phyloP scores from a whole-genome alignment of 2,888 invertebrate genomes.

The Nymphalis urticae region DNA sequence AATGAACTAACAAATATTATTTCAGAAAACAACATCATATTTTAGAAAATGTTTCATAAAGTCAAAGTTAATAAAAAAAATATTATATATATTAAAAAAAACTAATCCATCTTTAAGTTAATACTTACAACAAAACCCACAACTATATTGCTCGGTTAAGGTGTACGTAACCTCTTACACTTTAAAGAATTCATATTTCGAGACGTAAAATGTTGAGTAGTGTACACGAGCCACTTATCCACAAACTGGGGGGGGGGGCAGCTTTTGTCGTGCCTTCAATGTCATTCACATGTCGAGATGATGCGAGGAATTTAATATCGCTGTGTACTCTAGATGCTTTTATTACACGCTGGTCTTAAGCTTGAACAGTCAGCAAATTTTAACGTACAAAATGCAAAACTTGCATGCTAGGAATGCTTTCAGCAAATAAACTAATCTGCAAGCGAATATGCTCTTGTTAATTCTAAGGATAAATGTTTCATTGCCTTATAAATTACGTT shows the following conservation, averaged over 20 bases:
- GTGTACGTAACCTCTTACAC: neutral
- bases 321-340: conserved; percentile 30
- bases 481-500: too few relatives aligned
- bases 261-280: conserved; percentile 25
- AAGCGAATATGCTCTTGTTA: neutral
- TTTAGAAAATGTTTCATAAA: too few relatives aligned
- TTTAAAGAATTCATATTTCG: neutral
- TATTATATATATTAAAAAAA: neutral
- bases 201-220: conserved; percentile 1
- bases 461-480: neutral
- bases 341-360: conserved; percentile 30
- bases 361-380: conserved; percentile 10
- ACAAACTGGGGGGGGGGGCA: conserved; percentile 13
- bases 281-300: conserved; percentile 31
- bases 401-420: conserved; percentile 10
- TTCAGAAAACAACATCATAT: too few relatives aligned
- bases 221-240: conserved; percentile 13
- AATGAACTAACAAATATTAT: too few relatives aligned
- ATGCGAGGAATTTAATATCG: conserved; percentile 40
- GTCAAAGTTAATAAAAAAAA: too few relatives aligned
- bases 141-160: neutral
- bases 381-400: conserved; percentile 21
- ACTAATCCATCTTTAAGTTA: neutral
- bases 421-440: conserved; percentile 14
- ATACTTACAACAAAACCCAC: neutral